Evolutionary conservation across 1,140 invertebrate genomes (phyloP).

Genomic region (Marisa cornuarietis): DNA sequence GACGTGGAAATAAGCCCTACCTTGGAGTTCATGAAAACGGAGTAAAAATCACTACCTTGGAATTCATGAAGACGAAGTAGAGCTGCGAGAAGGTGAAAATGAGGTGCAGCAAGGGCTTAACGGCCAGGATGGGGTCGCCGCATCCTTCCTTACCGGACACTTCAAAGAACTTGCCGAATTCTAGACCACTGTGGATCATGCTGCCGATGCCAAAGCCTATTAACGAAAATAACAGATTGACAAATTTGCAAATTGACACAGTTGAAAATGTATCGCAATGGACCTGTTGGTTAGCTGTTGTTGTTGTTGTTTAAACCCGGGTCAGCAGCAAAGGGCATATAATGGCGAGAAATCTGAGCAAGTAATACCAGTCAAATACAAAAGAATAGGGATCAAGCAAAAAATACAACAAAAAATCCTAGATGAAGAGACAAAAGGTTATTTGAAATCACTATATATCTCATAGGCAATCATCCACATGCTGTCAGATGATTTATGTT

Average conservation of each 20-base stretch:
- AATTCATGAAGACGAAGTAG: constrained; percentile 99
- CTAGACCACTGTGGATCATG: constrained; percentile 95
- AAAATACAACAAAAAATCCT: too few species aligned
- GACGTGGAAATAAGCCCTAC: constrained; percentile 86
- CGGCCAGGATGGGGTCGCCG: constrained; percentile 83
- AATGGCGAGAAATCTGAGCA: neutral
- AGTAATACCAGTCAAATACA: too few species aligned
- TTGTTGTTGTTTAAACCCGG: too few species aligned
- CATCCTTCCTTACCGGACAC: constrained; percentile 73
- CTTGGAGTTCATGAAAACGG: constrained; percentile 97
- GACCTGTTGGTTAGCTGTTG: too few species aligned
- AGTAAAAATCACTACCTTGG: constrained; percentile 93
- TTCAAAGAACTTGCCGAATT: constrained; percentile 54
- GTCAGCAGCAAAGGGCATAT: neutral
- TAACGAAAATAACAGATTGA: constrained; percentile 53
- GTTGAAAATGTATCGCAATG: too few species aligned
- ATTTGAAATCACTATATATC: too few species aligned
- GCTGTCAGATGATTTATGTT: too few species aligned
- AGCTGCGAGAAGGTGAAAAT: constrained; percentile 98
- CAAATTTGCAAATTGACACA: neutral
- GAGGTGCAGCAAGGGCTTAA: constrained; percentile 94
- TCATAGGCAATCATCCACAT: too few species aligned
- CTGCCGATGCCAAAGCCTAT: constrained; percentile 94
- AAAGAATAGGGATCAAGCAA: too few species aligned
- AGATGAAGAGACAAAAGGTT: too few species aligned